A percentile compares a stretch with the other conserved stretches of the same genome.
Evolutionary conservation across 2,113 vertebrate genomes (phyloP).

Genomic region (Varanus komodoensis): DNA sequence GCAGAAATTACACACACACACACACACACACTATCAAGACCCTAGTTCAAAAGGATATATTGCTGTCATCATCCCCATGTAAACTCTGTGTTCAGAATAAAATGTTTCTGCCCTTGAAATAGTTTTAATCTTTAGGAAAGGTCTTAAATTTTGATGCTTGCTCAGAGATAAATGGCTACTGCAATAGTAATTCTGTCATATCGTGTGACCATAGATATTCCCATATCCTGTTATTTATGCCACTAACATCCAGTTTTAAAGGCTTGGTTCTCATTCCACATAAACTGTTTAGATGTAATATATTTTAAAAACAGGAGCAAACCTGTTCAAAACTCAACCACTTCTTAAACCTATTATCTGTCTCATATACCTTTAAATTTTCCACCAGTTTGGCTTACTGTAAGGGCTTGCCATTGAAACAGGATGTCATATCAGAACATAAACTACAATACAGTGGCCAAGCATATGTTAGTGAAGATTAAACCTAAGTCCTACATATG

Average conservation of each 20-base stretch:
- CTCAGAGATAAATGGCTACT: neutral
- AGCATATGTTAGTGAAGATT: neutral
- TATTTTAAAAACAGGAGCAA: conserved; percentile 34
- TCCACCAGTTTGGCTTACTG: conserved; percentile 7
- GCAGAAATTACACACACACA: too few species aligned
- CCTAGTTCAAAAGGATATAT: neutral
- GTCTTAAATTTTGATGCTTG: conserved; percentile 16
- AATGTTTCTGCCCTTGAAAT: neutral
- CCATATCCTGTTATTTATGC: conserved; percentile 25
- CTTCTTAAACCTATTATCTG: neutral
- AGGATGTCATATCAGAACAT: conserved; percentile 34
- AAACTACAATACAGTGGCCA: neutral
- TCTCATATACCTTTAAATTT: conserved; percentile 14
- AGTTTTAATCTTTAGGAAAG: neutral
- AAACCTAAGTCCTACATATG: neutral
- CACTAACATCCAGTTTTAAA: conserved; percentile 32
- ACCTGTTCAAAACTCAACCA: conserved; percentile 10
- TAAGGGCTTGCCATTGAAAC: neutral
- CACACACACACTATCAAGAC: neutral
- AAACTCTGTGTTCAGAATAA: conserved; percentile 2
- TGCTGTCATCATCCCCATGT: neutral
- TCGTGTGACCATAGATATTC: conserved; percentile 20
- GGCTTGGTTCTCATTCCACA: conserved; percentile 15
- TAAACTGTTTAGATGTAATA: conserved; percentile 22
- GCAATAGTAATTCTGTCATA: conserved; percentile 16